Percentiles rank a stretch among this genome's conserved stretches.
These are phyloP conservation scores for Corythaeola cristata DNA, from an alignment of 2,113 vertebrate species.

Conservation along the genomic window DNA sequence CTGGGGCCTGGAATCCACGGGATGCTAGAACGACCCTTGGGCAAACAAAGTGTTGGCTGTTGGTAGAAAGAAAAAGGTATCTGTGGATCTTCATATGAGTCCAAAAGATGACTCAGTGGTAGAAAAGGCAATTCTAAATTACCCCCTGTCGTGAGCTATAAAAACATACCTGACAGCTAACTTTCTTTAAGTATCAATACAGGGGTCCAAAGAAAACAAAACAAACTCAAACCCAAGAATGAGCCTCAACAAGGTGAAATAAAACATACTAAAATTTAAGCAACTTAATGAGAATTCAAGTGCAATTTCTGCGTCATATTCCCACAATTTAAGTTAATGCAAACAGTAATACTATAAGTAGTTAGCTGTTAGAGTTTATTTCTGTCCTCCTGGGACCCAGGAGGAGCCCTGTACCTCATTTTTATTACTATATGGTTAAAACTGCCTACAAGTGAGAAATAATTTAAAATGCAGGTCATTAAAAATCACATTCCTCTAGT, in stretches of 20 bases:
- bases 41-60: background rate
- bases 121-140: background rate
- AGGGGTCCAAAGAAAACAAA: background rate
- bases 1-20: background rate
- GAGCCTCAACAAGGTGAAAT: background rate
- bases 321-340: background rate
- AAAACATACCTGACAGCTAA: background rate
- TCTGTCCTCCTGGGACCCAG: background rate
- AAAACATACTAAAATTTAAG: background rate
- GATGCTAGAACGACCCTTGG: background rate
- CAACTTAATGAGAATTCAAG: background rate
- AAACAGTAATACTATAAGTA: background rate
- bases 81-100: background rate
- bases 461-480: conserved; percentile 35
- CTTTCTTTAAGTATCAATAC: background rate
- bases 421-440: conserved; percentile 17
- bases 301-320: background rate
- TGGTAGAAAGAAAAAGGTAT: background rate
- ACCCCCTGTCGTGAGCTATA: background rate
- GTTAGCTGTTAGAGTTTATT: background rate
- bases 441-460: conserved; percentile 18
- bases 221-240: background rate
- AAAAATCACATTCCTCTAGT: conserved; percentile 7
- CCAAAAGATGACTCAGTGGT: background rate
- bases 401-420: conserved; percentile 1